These are phyloP conservation scores for Netelia virgata DNA, from an alignment of 2,888 invertebrate genomes.

Conservation along the genomic window DNA sequence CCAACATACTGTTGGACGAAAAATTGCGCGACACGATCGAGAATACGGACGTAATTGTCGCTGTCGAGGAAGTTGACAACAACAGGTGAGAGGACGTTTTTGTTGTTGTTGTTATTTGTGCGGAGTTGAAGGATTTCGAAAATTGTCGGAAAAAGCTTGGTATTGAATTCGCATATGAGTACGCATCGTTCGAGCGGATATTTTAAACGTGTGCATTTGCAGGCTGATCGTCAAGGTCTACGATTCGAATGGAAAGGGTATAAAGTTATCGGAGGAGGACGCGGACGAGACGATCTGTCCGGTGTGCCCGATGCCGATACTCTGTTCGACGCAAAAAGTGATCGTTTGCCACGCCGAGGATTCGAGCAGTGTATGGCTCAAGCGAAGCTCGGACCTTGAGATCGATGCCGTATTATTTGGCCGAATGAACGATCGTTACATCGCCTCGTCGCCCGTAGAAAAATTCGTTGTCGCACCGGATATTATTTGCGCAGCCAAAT, in stretches of 20 bases:
- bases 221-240: conserved; percentile 90
- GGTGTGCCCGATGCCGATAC: conserved; percentile 88
- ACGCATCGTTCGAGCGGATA: conserved; percentile 27
- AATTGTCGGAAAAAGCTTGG: no score
- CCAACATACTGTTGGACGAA: conserved; percentile 66
- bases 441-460: conserved; percentile 83
- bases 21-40: conserved; percentile 75
- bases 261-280: conserved; percentile 72
- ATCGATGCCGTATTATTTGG: conserved; percentile 85
- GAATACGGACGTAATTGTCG: conserved; percentile 83
- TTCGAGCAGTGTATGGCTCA: conserved; percentile 88
- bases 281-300: conserved; percentile 85
- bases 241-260: conserved; percentile 81
- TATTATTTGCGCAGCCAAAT: conserved; percentile 88
- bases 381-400: conserved; percentile 86
- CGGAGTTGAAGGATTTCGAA: no score
- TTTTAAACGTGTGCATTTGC: conserved; percentile 72
- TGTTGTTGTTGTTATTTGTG: no score
- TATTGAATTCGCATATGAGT: conserved; percentile 24
- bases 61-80: conserved; percentile 84
- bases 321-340: conserved; percentile 87
- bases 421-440: conserved; percentile 88
- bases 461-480: conserved; percentile 82
- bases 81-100: conserved; percentile 81
- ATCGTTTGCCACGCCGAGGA: conserved; percentile 87